Base-by-base conservation (phyloP, 2,888 invertebrate species). In the Danaus chrysippus region DNA sequence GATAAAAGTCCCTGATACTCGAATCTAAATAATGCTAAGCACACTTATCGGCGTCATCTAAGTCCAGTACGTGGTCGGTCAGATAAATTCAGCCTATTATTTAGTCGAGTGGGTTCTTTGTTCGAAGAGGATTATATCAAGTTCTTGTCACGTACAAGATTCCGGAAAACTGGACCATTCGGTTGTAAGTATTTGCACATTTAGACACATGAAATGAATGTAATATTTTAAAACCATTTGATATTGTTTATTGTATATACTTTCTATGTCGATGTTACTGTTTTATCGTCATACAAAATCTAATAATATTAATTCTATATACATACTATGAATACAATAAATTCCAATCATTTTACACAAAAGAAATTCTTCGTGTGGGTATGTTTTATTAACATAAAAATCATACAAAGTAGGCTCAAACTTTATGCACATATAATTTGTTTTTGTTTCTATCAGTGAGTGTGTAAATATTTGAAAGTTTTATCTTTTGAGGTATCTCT, bases 71-170 rank as follows among this genome's bases (percentile, higher is more conserved):
- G 70, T 68, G 70, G 70, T 63, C 64, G 65, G 67, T 68, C 63
- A 67, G 67, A 71, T 71, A 71, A 73, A 73, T 70, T 68, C 62
- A 42, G 58, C 55, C 70, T 70, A 73, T 73, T 72, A 71, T 69
- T 71, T 69, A 66, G 65, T 58, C 63, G 63, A 65, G 62, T 43
- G 59, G 67, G 67, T 66, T 68, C 66, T 67, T 71, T 65, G 69
- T 71, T 69, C 63, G 49, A 52, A 61, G 66, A 56, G 63, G 69
- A 71, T 70, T 71, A 73, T 73, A 69, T 59, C 60, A 60, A 60
- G 68, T 69, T 68, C 72, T 67, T 68, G 71, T 73, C 74, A 74
- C 73, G 74, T 73, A 69, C 72, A 68, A 69, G 70, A 69, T 71
- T 68, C 68, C 61, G 54, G 54, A 42, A 54, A 57, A 59, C 58